Conservation (phyloP, 2,113 vertebrate genomes). For the Colius striatus region DNA sequence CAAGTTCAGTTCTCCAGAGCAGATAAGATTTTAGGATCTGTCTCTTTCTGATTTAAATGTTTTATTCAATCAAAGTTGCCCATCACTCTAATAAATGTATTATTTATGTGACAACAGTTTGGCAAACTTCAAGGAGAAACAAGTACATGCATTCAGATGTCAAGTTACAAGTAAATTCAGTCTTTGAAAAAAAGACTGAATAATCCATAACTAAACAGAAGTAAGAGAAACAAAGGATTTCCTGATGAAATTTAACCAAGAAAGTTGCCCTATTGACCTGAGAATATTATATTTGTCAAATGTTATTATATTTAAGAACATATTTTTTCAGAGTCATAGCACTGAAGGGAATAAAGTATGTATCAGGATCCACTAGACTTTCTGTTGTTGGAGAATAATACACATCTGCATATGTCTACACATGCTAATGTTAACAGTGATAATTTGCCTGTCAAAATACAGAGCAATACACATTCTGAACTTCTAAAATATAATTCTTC, state of each 20-base stretch:
- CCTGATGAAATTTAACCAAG: slow-evolving; percentile 1
- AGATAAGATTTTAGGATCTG: neutral
- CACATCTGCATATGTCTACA: neutral
- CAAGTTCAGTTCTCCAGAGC: neutral
- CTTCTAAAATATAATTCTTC: neutral
- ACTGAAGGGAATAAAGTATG: neutral
- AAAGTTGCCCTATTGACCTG: neutral
- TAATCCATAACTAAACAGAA: neutral
- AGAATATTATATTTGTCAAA: slow-evolving; percentile 11
- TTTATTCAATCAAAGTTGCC: neutral
- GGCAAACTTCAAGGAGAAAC: neutral
- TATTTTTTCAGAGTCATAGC: neutral
- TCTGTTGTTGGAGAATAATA: neutral
- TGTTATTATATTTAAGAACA: neutral
- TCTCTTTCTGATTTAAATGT: neutral
- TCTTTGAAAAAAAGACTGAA: neutral
- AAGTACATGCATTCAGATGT: neutral
- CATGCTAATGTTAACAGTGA: neutral
- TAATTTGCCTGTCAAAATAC: neutral
- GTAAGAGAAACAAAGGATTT: neutral
- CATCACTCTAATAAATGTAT: neutral
- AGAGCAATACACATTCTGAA: neutral
- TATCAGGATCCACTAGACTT: neutral
- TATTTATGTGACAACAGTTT: slow-evolving; percentile 16
- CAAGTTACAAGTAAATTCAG: neutral